Evolutionary conservation across 2,797 vertebrate species (phyloP), one percentile per base, ranked within the genome.

Genomic region (Alectoris magna): DNA sequence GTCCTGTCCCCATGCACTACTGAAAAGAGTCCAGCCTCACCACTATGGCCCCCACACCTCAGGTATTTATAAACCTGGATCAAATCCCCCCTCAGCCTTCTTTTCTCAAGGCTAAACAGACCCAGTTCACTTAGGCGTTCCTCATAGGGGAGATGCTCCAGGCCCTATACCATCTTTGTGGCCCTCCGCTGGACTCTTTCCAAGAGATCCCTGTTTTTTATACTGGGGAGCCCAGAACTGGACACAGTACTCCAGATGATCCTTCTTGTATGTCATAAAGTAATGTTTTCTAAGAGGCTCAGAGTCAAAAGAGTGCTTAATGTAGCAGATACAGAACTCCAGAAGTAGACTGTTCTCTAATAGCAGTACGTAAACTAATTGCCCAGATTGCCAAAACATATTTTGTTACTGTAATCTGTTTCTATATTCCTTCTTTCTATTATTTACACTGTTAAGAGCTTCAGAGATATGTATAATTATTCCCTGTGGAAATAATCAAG

Each of bases 381-480:
- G 46, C 27, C 80, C 78, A 78, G 78, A 88, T 87, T 89, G 66
- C 82, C 81, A 55, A 74, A 74, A 96, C 84, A 89, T 92, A 94
- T 95, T 96, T 96, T 95, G 70, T 88, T 56, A 36, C 43, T 51
- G 39, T 73, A 79, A 87, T 81, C 68, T 93, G 14, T 96, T 94
- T 95, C 92, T 82, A 63, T 90, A 74, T 63, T 95, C 84, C 60
- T 51, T 88, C 81, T 95, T 94, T 90, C 79, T 80, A 92, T 90
- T 96, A 95, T 90, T 96, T 93, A 88, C 59, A 86, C 29, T 90
- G 68, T 38, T 51, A 94, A 94, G 55, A 80, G 48, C 62, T 94
- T 92, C 55, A 88, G 72, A 90, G 56, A 34, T 86, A 51, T 70
- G 10, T 46, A 87, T 96, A 97, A 95, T 91, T 95, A 91, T 91